Percentiles rank a stretch among this genome's conserved stretches.
phyloP scores from a whole-genome alignment of 2,113 vertebrate genomes.

The Oxyruncus cristatus region DNA sequence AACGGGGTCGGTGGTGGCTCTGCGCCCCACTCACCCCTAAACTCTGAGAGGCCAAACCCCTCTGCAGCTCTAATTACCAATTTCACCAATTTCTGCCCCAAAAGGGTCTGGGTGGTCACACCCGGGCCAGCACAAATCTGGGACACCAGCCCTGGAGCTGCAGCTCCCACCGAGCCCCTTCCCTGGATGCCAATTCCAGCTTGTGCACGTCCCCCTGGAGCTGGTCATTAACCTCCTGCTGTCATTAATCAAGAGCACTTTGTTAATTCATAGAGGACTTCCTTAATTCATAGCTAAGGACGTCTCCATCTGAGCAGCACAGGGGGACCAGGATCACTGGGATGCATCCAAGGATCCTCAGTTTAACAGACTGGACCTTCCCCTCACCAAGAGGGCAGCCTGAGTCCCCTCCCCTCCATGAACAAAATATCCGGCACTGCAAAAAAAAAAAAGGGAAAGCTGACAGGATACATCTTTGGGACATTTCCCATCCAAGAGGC shows the following conservation, averaged over 20 bases:
- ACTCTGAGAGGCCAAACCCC: neutral
- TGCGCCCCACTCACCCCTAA: neutral
- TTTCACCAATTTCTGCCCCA: neutral
- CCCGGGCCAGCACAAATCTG: fast-evolving
- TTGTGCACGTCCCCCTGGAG: neutral
- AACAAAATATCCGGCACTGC: neutral
- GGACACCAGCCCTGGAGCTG: neutral
- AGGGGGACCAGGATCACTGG: fast-evolving
- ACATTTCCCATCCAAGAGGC: neutral
- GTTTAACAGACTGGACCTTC: neutral
- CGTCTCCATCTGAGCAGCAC: neutral
- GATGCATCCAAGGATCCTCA: neutral
- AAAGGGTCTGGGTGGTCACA: neutral
- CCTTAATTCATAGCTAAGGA: neutral
- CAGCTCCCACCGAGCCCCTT: neutral
- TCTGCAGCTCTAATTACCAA: neutral
- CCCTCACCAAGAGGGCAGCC: fast-evolving
- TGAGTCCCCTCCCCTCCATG: fast-evolving
- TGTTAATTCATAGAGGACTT: neutral
- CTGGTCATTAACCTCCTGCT: neutral
- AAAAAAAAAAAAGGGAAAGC: neutral
- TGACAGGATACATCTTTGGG: neutral
- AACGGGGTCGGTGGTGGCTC: fast-evolving
- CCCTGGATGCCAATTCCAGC: neutral
- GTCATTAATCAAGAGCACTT: neutral